phyloP scores from a whole-genome alignment of 2,797 vertebrate species.

The Nannoperca obscura region DNA sequence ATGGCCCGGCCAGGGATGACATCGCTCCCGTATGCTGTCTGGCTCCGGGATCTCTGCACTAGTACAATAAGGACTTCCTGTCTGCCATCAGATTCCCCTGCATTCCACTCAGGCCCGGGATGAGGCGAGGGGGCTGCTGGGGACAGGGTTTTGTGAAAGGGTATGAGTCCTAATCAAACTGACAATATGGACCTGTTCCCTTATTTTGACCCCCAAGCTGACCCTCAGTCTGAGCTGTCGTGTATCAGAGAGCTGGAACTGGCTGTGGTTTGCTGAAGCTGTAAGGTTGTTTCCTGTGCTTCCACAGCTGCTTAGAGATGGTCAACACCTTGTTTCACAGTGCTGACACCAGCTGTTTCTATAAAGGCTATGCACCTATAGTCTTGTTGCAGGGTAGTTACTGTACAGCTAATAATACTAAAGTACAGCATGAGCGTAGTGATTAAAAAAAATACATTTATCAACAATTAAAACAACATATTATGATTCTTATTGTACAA shows the following conservation, averaged over 20 bases:
- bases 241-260: constrained; percentile 37
- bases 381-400: constrained; percentile 9
- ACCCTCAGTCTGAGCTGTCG: constrained; percentile 23
- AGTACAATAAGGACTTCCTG: constrained; percentile 87
- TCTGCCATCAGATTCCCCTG: constrained; percentile 78
- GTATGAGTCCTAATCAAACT: constrained; percentile 65
- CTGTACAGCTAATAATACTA: background rate
- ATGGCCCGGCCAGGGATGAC: constrained; percentile 84
- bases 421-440: background rate
- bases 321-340: constrained; percentile 38
- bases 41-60: constrained; percentile 86
- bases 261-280: constrained; percentile 31
- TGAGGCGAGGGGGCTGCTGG: constrained; percentile 64
- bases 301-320: constrained; percentile 42
- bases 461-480: background rate
- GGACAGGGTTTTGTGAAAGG: constrained; percentile 70
- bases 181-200: constrained; percentile 52
- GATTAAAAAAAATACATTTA: background rate
- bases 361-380: constrained; percentile 8
- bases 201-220: constrained; percentile 48
- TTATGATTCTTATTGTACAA: background rate
- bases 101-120: constrained; percentile 73
- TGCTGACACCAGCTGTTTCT: constrained; percentile 43
- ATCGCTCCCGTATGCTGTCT: constrained; percentile 88
- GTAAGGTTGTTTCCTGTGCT: constrained; percentile 48